Conservation (phyloP, 2,797 vertebrate species). For the Anguilla megastoma region DNA sequence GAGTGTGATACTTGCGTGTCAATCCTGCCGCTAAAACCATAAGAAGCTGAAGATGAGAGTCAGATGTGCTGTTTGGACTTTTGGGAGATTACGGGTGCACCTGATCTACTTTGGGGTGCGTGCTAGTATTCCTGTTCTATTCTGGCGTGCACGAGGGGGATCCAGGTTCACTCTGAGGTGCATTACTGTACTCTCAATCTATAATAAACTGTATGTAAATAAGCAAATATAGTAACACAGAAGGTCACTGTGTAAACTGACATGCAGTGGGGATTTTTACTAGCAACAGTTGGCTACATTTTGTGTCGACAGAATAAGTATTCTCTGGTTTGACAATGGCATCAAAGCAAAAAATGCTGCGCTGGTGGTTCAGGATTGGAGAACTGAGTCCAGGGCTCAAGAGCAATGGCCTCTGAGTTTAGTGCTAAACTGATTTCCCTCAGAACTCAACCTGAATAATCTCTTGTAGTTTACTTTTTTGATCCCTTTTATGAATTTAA, state of each 20-base stretch:
- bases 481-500: no score
- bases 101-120: not conserved
- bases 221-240: not conserved
- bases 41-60: not conserved
- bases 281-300: not conserved
- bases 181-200: not conserved
- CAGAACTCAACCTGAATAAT: no score
- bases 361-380: not conserved
- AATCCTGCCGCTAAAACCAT: not conserved
- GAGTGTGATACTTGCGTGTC: not conserved
- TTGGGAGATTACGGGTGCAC: not conserved
- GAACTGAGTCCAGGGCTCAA: not conserved
- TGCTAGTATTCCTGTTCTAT: not conserved
- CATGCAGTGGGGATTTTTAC: not conserved
- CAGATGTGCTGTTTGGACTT: not conserved
- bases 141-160: not conserved
- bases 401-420: not conserved
- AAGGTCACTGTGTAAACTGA: not conserved
- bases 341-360: not conserved
- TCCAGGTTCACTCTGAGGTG: not conserved
- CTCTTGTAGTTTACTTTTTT: no score
- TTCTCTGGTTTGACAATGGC: not conserved
- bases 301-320: not conserved
- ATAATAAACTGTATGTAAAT: not conserved
- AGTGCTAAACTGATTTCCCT: not conserved